Evolutionary conservation across 2,888 invertebrate genomes (phyloP).

Genomic region (Tipula lateralis): DNA sequence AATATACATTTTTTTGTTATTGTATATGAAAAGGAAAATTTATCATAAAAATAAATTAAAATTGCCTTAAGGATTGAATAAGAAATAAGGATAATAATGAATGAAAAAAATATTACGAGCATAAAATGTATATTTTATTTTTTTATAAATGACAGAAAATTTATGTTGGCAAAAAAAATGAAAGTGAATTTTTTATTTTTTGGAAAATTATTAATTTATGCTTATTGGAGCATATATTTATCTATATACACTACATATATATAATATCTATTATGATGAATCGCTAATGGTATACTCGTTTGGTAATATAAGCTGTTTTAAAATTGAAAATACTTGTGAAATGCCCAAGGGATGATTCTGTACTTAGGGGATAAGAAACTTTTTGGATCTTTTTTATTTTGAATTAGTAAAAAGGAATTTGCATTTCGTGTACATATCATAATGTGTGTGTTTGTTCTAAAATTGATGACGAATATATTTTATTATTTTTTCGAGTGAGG

Average conservation of each 20-base stretch:
- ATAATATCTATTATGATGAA: not conserved
- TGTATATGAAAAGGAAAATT: not conserved
- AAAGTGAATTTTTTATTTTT: slow-evolving; percentile 11
- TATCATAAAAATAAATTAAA: not conserved
- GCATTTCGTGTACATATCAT: not conserved
- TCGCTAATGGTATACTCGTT: slow-evolving; percentile 20
- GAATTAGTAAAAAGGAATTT: not conserved
- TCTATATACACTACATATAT: not conserved
- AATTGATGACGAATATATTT: not conserved
- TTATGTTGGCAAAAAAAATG: not conserved
- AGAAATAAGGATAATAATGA: not conserved
- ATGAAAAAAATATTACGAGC: not conserved
- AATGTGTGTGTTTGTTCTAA: not conserved
- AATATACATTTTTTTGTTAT: not conserved
- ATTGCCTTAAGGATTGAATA: slow-evolving; percentile 11
- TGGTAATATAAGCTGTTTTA: not conserved
- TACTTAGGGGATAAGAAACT: not conserved
- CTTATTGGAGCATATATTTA: slow-evolving; percentile 19
- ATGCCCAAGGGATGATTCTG: not conserved
- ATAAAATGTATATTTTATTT: not conserved
- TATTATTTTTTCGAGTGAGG: not conserved
- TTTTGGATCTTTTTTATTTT: not conserved
- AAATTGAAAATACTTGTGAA: not conserved
- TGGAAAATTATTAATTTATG: slow-evolving; percentile 13
- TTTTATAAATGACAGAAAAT: slow-evolving; percentile 24